Evolutionary conservation across 53 echinoderm and acorn worm species (phyloP).

Genomic region (Paracentrotus lividus): DNA sequence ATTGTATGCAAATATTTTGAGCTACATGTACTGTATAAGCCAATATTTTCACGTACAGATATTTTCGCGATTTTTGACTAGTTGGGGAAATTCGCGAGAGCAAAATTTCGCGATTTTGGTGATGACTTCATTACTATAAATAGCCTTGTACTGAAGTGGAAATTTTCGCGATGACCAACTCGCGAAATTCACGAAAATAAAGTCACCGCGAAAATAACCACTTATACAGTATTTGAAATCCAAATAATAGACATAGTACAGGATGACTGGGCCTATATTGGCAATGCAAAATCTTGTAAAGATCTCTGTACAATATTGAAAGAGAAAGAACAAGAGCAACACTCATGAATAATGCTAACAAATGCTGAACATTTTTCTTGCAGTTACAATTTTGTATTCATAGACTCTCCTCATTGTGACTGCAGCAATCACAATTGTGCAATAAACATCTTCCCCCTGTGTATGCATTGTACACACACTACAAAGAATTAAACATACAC

Average conservation of each 20-base stretch:
- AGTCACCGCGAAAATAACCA: no score
- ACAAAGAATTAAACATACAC: neutral
- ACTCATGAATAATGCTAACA: neutral
- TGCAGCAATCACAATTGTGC: neutral
- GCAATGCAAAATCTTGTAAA: neutral
- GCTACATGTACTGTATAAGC: no score
- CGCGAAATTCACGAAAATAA: no score
- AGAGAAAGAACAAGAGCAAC: neutral
- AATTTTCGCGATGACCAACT: no score
- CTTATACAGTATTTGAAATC: neutral
- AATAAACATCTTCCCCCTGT: neutral
- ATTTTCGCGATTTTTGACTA: no score
- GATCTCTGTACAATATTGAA: neutral
- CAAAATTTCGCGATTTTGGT: no score
- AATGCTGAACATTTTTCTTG: neutral
- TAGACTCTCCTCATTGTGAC: neutral
- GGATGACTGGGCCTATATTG: neutral
- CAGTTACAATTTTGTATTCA: neutral
- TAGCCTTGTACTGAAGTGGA: no score
- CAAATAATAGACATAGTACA: neutral
- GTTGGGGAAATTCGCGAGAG: no score
- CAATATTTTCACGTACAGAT: no score
- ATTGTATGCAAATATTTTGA: constrained; percentile 14
- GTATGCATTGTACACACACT: neutral
- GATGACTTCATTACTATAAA: no score